phyloP scores from a whole-genome alignment of 1,140 invertebrate species.

The Eueides isabella region DNA sequence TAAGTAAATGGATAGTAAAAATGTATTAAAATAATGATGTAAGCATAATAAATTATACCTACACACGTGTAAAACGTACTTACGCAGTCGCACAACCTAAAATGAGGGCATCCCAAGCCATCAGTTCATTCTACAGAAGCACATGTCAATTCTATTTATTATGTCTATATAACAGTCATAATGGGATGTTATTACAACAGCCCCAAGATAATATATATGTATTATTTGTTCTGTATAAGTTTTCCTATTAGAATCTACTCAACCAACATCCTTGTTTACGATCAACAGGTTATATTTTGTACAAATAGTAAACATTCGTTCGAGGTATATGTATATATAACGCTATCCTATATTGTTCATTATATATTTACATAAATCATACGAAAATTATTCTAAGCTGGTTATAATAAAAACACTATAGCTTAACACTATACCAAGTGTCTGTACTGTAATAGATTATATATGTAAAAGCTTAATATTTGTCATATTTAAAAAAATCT shows the following conservation, averaged over 20 bases:
- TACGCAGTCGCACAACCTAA: background rate
- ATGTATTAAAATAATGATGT: too few relatives aligned
- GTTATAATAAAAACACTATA: background rate
- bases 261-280: background rate
- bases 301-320: background rate
- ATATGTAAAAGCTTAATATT: too few relatives aligned
- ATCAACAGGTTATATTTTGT: background rate
- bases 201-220: background rate
- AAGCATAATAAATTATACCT: too few relatives aligned
- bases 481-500: background rate
- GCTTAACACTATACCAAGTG: too few relatives aligned
- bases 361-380: background rate
- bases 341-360: background rate
- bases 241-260: background rate
- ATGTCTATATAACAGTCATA: background rate
- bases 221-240: constrained; percentile 1
- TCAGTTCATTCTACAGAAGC: background rate
- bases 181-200: constrained; percentile 15
- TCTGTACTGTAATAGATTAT: too few relatives aligned
- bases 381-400: background rate
- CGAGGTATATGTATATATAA: background rate
- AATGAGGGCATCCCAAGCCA: background rate
- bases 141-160: background rate
- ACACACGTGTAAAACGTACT: background rate
- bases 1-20: too few relatives aligned